These are phyloP conservation scores for Drymodes brunneopygia DNA, from an alignment of 2,113 vertebrate genomes.

Conservation along the genomic window DNA sequence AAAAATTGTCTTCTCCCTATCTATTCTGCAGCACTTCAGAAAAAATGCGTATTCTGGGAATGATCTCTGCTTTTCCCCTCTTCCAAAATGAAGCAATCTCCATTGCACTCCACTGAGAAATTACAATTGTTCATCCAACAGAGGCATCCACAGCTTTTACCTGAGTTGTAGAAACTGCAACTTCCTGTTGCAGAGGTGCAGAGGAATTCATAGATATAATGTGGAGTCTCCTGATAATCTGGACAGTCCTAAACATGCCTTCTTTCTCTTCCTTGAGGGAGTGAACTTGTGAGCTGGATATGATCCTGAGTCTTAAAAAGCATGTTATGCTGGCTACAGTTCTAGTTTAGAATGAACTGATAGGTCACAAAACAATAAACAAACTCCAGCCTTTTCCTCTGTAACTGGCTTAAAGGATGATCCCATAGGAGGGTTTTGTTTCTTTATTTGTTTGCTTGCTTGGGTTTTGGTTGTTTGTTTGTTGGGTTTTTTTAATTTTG, in stretches of 20 bases:
- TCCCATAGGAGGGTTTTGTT: background rate
- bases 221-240: background rate
- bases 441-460: background rate
- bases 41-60: background rate
- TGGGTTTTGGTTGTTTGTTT: background rate
- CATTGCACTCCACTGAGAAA: background rate
- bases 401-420: background rate
- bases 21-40: background rate
- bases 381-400: background rate
- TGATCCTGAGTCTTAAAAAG: background rate
- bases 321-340: background rate
- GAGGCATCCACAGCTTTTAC: background rate
- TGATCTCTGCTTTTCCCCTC: background rate
- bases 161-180: background rate
- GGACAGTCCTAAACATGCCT: too few relatives aligned
- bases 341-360: background rate
- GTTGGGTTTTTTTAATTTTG: background rate
- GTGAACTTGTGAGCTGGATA: background rate
- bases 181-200: background rate
- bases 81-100: background rate
- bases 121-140: fast-evolving
- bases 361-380: background rate
- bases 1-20: background rate
- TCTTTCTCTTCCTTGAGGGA: background rate
- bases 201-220: background rate